Evolutionary conservation across 2,113 vertebrate species (phyloP), one percentile per base, ranked within the genome.

Genomic region (Harpagus bidentatus): DNA sequence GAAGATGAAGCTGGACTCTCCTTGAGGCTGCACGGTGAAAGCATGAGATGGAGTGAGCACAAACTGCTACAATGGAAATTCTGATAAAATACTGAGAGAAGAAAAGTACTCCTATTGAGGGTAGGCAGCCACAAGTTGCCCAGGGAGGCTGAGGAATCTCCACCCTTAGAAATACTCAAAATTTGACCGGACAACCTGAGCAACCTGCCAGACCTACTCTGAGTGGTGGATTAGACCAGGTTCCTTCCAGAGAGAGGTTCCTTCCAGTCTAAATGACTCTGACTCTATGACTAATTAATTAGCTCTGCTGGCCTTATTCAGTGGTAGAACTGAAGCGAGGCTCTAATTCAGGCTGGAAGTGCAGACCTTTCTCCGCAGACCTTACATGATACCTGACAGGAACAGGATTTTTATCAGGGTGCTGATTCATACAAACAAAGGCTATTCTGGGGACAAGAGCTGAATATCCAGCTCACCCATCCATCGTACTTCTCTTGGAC

Each of bases 171-270:
- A 89, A 79, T 82, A 71, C 32, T 82, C 50, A 62, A 8, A 74
- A n/a, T 42, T 85, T 3, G 1, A 13, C 32, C 62, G 42, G 26
- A 61, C 0, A 1, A 47, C 25, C 20, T 3, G 1, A 79, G 50
- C 47, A 84, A 59, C n/a, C 34, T 71, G 26, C 21, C 40, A 48
- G 52, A 72, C 29, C 38, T 82, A 10, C 34, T 85, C 31, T 47
- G 42, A 91, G 62, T 31, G 14, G 32, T 71, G 65, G 26, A 21
- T 50, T 52, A 40, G 36, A 83, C 11, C n/a, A 59, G 19, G 7
- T 40, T 31, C 2, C 3, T 67, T 79, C 28, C 61, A 71, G 26
- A 85, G 42, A 42, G 26, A 74, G 2, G 13, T 48, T 66, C 28
- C 21, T 86, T 80, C 17, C 25, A 53, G 59, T 52, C 82, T 53